Evolutionary conservation across 2,888 invertebrate genomes (phyloP).

Genomic region (Xylota sylvarum): DNA sequence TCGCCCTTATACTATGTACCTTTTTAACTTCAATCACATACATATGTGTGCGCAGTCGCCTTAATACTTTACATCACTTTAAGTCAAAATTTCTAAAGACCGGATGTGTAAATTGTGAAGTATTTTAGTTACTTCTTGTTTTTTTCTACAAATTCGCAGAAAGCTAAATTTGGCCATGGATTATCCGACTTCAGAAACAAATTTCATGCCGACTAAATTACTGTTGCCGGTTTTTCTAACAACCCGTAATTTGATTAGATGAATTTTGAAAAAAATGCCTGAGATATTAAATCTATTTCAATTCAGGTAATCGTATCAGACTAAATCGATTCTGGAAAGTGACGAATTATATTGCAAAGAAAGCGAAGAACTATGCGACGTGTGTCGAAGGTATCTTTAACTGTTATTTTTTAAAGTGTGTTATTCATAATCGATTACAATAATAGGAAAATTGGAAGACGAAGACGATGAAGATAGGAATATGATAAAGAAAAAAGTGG

Average conservation of each 20-base stretch:
- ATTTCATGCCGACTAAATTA: conserved; percentile 79
- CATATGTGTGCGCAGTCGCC: no score
- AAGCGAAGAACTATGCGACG: conserved; percentile 25
- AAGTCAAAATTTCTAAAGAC: no score
- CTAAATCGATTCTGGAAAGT: conserved; percentile 33
- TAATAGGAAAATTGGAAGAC: conserved; percentile 16
- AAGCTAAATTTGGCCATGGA: not conserved
- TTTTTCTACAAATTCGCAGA: not conserved
- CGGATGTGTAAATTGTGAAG: no score
- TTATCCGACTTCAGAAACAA: conserved; percentile 23
- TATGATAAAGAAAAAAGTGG: not conserved
- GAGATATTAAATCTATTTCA: conserved; percentile 8
- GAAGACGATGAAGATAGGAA: not conserved
- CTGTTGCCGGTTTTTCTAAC: conserved; percentile 81
- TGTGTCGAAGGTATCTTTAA: conserved; percentile 48
- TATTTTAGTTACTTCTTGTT: not conserved
- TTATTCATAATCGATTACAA: not conserved
- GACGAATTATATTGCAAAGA: conserved; percentile 51
- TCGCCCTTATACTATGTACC: no score
- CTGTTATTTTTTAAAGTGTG: not conserved
- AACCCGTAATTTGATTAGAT: conserved; percentile 78
- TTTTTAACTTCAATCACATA: no score
- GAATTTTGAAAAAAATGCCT: not conserved
- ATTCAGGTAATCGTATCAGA: conserved; percentile 76
- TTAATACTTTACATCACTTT: no score